phyloP scores from a whole-genome alignment of 1,140 invertebrate species.

The Adelges cooleyi region DNA sequence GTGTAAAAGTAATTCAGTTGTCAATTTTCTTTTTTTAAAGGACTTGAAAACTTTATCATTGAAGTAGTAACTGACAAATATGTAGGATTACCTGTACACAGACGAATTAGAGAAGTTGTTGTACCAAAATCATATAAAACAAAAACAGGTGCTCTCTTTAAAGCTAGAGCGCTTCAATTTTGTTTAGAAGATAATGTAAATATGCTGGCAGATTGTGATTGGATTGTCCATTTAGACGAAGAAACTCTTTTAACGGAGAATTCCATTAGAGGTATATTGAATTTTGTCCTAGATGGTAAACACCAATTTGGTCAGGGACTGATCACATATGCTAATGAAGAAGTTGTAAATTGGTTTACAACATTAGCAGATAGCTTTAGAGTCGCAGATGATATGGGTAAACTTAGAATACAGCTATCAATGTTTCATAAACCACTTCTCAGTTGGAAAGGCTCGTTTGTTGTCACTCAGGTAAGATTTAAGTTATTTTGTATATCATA shows the following conservation, averaged over 20 bases:
- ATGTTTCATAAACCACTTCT: slow-evolving; percentile 91
- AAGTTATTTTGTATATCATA: too few relatives aligned
- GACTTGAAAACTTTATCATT: slow-evolving; percentile 91
- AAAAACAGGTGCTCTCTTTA: slow-evolving; percentile 83
- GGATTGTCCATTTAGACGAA: slow-evolving; percentile 97
- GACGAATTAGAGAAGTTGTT: slow-evolving; percentile 67
- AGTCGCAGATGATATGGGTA: slow-evolving; percentile 95
- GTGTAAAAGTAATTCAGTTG: too few relatives aligned
- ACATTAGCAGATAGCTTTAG: slow-evolving; percentile 92
- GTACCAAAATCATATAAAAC: slow-evolving; percentile 78
- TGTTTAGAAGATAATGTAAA: slow-evolving; percentile 87
- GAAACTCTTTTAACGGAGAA: slow-evolving; percentile 92
- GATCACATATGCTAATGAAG: slow-evolving; percentile 95
- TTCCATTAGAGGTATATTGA: slow-evolving; percentile 79
- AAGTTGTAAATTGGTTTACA: slow-evolving; percentile 93
- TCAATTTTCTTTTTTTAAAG: slow-evolving; percentile 37
- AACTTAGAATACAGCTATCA: slow-evolving; percentile 82
- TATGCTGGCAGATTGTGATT: slow-evolving; percentile 76
- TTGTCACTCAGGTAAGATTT: slow-evolving; percentile 83
- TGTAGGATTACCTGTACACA: slow-evolving; percentile 59
- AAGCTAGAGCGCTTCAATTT: slow-evolving; percentile 90
- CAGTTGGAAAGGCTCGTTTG: slow-evolving; percentile 95
- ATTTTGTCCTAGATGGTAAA: slow-evolving; percentile 89
- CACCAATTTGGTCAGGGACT: slow-evolving; percentile 95
- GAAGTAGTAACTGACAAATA: slow-evolving; percentile 94